These are phyloP conservation scores for Ophion ventricosus DNA, from an alignment of 2,888 invertebrate genomes.

Conservation along the genomic window DNA sequence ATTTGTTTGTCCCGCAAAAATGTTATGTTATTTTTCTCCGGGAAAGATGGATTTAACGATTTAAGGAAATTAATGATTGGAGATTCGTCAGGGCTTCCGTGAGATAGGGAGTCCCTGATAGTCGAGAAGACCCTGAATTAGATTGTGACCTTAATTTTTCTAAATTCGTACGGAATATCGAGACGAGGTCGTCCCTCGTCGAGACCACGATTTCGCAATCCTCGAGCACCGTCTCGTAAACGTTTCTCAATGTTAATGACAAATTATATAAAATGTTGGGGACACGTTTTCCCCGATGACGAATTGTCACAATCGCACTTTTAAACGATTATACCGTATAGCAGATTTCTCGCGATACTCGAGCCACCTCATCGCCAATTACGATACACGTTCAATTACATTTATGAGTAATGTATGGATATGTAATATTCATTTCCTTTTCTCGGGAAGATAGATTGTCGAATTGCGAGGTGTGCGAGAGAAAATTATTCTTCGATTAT, in stretches of 20 bases:
- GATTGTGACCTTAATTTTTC: slow-evolving; percentile 54
- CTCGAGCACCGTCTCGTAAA: slow-evolving; percentile 41
- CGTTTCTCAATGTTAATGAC: neutral
- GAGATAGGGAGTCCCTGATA: slow-evolving; percentile 7
- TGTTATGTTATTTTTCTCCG: neutral
- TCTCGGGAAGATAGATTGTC: slow-evolving; percentile 41
- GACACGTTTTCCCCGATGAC: too few species aligned
- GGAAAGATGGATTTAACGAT: neutral
- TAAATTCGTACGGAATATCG: slow-evolving; percentile 56
- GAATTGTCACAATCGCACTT: neutral
- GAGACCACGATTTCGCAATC: slow-evolving; percentile 5
- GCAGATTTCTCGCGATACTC: slow-evolving; percentile 38
- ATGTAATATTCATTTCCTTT: slow-evolving; percentile 16
- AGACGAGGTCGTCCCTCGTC: slow-evolving; percentile 44
- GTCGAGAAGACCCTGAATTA: slow-evolving; percentile 45
- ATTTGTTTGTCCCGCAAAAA: neutral
- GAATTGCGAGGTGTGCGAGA: slow-evolving; percentile 12
- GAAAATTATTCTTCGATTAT: slow-evolving; percentile 58
- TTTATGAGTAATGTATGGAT: slow-evolving; percentile 10
- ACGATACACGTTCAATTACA: neutral
- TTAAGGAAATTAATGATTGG: neutral
- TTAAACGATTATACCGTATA: slow-evolving; percentile 21
- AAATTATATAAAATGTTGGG: neutral
- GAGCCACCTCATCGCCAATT: slow-evolving; percentile 19
- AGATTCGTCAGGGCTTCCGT: neutral